Base-by-base conservation (phyloP, 2,113 vertebrate genomes). In the Clarias gariepinus region DNA sequence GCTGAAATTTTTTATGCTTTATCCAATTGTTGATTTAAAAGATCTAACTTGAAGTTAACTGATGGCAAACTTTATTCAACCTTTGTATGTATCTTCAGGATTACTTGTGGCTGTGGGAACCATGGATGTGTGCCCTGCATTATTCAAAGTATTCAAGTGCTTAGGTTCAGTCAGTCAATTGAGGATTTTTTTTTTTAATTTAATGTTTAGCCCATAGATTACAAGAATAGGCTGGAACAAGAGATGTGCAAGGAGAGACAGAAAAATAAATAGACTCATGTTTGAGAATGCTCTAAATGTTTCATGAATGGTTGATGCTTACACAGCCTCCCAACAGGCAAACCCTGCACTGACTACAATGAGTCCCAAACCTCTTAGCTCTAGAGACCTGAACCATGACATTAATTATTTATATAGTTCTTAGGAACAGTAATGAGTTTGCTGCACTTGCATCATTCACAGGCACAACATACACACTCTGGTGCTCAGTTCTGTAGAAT, bases 141-240 rank as follows among this genome's bases (percentile, higher is more conserved):
- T 85, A 78, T 86, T 87, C 52, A 0, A 57, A 30, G 16, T 41
- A 73, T 73, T 47, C 33, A 47, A 73, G 69, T 47, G 33, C 69
- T 73, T 73, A 73, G 69, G 41, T 41, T 73, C 23, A 41, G 9
- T 41, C 1, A 73, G 69, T 41, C 9, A 2, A 71, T 2, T 21
- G 19, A 73, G 68, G 36, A 73, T 73, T 73, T 47, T 68, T 30
- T 33, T 69, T 73, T 19, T 8, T 4, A 47, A 41, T 73, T 91
- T 87, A 91, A 93, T 94, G 92, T 94, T 94, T 91, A 93, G 87
- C 90, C 94, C 93, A 94, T 94, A 92, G 93, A 94, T 93, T 90
- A 81, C 61, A 89, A 82, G 21, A 58, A 77, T 3, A 1, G 53
- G n/a, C 47, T 68, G 41, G 79, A 60, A 47, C 58, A 13, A 73